A percentile compares a stretch with the other conserved stretches of the same genome.
phyloP scores from a whole-genome alignment of 92 coral and sea anemone genomes.

The Epizoanthus ramosus region DNA sequence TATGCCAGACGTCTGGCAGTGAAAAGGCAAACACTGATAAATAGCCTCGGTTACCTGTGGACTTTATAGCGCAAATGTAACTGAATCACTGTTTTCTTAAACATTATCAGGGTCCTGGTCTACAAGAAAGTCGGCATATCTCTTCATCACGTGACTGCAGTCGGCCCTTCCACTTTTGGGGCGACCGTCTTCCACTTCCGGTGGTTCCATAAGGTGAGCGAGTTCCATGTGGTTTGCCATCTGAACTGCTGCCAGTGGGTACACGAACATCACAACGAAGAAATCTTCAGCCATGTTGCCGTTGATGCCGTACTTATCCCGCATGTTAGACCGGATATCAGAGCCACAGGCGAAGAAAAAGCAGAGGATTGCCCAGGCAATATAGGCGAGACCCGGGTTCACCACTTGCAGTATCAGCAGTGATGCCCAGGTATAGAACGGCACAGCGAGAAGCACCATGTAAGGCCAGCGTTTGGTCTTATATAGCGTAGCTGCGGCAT shows the following conservation, averaged over 20 bases:
- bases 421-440: conserved; percentile 65
- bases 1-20: too few relatives aligned
- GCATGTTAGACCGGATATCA: conserved; percentile 64
- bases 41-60: too few relatives aligned
- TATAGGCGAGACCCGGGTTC: conserved; percentile 60
- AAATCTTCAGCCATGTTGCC: conserved; percentile 79
- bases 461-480: conserved; percentile 35
- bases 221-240: conserved; percentile 76
- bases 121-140: too few relatives aligned
- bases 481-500: too few relatives aligned
- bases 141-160: too few relatives aligned
- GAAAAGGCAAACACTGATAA: too few relatives aligned
- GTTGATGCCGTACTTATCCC: conserved; percentile 75
- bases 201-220: too few relatives aligned
- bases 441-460: conserved; percentile 60
- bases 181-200: too few relatives aligned
- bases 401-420: conserved; percentile 58
- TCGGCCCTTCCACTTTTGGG: conserved; percentile 17
- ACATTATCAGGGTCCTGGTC: too few relatives aligned
- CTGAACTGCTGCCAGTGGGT: conserved; percentile 84
- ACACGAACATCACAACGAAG: conserved; percentile 70
- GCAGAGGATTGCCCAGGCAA: conserved; percentile 65
- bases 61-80: too few relatives aligned
- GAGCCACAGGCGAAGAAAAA: conserved; percentile 73
- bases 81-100: too few relatives aligned